phyloP scores from a whole-genome alignment of 2,113 vertebrate genomes.

The Bagarius yarrelli region DNA sequence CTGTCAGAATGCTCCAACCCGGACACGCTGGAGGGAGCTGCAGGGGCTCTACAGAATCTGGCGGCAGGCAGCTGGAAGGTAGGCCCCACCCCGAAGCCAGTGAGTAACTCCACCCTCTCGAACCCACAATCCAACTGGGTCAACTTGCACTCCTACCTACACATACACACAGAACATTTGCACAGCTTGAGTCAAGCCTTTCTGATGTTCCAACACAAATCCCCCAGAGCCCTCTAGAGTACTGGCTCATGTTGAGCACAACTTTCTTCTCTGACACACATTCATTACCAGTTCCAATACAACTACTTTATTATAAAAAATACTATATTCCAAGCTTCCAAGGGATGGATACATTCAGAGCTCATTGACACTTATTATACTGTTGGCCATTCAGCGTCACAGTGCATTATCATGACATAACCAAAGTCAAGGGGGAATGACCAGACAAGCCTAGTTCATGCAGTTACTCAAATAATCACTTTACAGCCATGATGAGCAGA shows the following conservation, averaged over 20 bases:
- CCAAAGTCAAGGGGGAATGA: not conserved
- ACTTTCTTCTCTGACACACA: not conserved
- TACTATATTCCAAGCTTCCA: not conserved
- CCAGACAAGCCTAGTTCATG: not conserved
- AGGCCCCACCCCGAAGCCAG: constrained; percentile 62
- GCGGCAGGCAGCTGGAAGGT: constrained; percentile 98
- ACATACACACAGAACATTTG: constrained; percentile 1
- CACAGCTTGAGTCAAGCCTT: not conserved
- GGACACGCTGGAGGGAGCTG: constrained; percentile 94
- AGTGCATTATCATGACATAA: no score
- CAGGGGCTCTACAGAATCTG: constrained; percentile 93
- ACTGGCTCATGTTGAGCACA: not conserved
- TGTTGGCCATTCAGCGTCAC: no score
- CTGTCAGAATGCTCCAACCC: constrained; percentile 97
- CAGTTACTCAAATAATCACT: not conserved
- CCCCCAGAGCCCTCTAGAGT: not conserved
- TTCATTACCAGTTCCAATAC: not conserved
- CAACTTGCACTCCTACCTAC: not conserved
- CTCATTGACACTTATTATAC: no score
- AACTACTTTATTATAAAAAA: not conserved
- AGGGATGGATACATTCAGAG: no score
- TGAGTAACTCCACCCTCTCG: constrained; percentile 44
- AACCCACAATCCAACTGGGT: constrained; percentile 26
- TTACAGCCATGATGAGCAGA: not conserved
- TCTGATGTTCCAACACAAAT: not conserved